Percentiles rank a stretch among this genome's conserved stretches.
These are phyloP conservation scores for Hozukius guyotensis DNA, from an alignment of 2,797 vertebrate genomes.

Conservation along the genomic window DNA sequence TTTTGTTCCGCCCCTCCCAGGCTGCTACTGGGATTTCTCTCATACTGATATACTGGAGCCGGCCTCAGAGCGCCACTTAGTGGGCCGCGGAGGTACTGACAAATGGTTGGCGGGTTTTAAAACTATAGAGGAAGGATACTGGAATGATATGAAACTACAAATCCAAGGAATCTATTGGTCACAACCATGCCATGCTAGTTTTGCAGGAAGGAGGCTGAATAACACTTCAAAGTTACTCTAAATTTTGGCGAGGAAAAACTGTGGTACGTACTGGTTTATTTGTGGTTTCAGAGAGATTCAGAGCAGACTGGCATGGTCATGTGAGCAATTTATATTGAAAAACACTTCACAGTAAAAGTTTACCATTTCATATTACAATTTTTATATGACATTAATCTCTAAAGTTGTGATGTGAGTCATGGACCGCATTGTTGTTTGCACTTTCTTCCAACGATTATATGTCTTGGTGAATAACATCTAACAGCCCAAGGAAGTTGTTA, in stretches of 20 bases:
- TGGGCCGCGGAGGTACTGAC: too few species aligned
- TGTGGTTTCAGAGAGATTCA: background rate
- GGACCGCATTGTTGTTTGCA: background rate
- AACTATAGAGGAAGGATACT: too few species aligned
- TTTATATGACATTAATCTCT: background rate
- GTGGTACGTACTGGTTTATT: background rate
- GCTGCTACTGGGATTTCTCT: too few species aligned
- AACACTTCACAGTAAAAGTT: background rate
- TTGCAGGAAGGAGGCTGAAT: too few species aligned
- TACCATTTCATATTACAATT: background rate
- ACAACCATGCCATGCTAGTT: rapidly evolving
- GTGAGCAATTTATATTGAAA: background rate
- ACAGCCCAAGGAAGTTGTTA: background rate
- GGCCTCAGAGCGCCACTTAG: rapidly evolving
- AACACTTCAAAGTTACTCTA: too few species aligned
- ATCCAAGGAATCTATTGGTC: too few species aligned
- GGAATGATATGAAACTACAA: too few species aligned
- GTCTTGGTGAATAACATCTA: background rate
- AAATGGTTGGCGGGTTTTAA: too few species aligned
- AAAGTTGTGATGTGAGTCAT: background rate
- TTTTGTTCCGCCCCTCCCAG: constrained; percentile 43
- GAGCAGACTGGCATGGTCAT: too few species aligned
- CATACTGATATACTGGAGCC: too few species aligned
- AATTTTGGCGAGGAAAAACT: too few species aligned
- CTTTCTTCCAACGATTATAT: background rate